phyloP scores from a whole-genome alignment of 2,888 invertebrate species.

The Brachylomia viminalis region DNA sequence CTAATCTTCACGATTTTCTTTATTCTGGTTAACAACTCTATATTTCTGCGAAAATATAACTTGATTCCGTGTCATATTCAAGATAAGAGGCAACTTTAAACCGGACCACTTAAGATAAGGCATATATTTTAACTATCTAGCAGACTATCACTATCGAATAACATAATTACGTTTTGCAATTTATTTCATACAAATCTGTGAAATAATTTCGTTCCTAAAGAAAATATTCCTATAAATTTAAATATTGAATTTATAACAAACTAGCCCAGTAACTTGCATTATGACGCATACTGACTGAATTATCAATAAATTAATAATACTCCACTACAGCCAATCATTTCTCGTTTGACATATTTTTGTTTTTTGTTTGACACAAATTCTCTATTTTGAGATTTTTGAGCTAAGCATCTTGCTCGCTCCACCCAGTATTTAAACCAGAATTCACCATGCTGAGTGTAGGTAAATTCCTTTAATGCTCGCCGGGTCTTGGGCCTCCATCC shows the following conservation, averaged over 20 bases:
- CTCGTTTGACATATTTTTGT: not conserved
- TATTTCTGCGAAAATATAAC: not conserved
- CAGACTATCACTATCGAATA: not conserved
- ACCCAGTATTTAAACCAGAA: not conserved
- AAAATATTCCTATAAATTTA: not conserved
- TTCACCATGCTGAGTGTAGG: not conserved
- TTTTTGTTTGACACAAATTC: not conserved
- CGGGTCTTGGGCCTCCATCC: not conserved
- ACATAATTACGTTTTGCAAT: slow-evolving; percentile 1
- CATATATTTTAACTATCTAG: not conserved
- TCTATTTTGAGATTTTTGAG: not conserved
- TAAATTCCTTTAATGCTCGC: not conserved
- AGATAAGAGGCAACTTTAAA: not conserved
- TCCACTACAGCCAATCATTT: not conserved
- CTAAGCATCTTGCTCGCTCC: not conserved
- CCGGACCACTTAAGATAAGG: not conserved
- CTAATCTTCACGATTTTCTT: not conserved
- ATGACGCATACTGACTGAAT: not conserved
- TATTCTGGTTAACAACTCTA: not conserved
- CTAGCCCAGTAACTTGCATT: not conserved
- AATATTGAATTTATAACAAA: not conserved
- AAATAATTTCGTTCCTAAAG: not conserved
- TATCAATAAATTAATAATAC: not conserved
- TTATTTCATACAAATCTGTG: not conserved
- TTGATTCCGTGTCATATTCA: not conserved